A percentile compares a stretch with the other conserved stretches of the same genome.
Conservation (phyloP, 2,797 vertebrate species). For the Holocentrus rufus region DNA sequence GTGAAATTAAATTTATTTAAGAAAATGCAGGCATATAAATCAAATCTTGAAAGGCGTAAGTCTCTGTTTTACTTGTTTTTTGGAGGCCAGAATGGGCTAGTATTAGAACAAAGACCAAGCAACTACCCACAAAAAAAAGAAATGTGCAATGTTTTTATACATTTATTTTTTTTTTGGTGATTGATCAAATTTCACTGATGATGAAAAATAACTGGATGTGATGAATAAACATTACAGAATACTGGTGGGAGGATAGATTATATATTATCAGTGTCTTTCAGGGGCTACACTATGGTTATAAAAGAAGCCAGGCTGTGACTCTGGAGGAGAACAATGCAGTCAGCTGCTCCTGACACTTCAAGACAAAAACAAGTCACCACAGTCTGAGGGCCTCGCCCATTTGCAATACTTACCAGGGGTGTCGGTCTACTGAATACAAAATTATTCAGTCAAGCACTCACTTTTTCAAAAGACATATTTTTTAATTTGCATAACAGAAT, state of each 20-base stretch:
- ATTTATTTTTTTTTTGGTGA: conserved; percentile 4
- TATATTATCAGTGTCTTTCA: conserved; percentile 68
- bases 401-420: conserved; percentile 48
- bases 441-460: conserved; percentile 34
- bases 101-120: conserved; percentile 17
- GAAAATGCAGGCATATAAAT: too few species aligned
- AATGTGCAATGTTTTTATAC: background rate
- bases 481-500: conserved; percentile 4
- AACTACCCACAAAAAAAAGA: background rate
- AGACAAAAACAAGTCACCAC: conserved; percentile 74
- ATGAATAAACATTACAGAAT: conserved; percentile 54
- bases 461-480: background rate
- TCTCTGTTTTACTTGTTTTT: background rate
- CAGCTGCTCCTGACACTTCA: conserved; percentile 81
- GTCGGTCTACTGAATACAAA: conserved; percentile 57
- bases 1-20: too few species aligned
- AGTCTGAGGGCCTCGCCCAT: conserved; percentile 49
- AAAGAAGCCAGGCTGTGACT: conserved; percentile 71
- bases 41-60: too few species aligned
- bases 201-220: conserved; percentile 58
- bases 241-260: conserved; percentile 56
- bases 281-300: conserved; percentile 61
- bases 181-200: conserved; percentile 36
- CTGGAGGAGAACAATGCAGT: conserved; percentile 78
- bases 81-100: background rate